phyloP scores from a whole-genome alignment of 2,113 vertebrate genomes.

The Ondatra zibethicus region DNA sequence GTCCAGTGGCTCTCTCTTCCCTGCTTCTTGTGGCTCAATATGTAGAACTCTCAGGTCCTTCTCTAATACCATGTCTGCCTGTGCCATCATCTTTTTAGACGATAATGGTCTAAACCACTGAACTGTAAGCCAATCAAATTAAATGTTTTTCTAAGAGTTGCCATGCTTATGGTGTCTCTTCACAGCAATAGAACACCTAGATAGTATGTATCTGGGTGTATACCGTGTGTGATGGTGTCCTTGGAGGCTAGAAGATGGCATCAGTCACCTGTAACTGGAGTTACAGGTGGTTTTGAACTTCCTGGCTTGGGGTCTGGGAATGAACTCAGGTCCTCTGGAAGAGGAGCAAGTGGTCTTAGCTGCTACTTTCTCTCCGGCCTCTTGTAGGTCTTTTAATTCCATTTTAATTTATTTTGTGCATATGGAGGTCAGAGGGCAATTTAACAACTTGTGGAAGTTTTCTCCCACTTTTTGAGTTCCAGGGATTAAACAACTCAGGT shows the following conservation, averaged over 20 bases:
- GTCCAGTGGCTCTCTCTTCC: not conserved
- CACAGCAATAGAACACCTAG: not conserved
- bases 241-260: not conserved
- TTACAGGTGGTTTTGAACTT: not conserved
- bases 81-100: not conserved
- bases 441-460: not conserved
- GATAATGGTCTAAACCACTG: not conserved
- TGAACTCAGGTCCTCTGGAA: not conserved
- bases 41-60: not conserved
- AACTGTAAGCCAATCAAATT: not conserved
- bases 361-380: not conserved
- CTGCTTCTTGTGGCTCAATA: not conserved
- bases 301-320: not conserved
- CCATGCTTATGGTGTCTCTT: not conserved
- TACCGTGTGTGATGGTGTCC: not conserved
- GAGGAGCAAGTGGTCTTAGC: not conserved
- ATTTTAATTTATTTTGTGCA: not conserved
- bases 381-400: not conserved
- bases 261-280: not conserved
- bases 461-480: not conserved
- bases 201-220: not conserved
- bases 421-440: not conserved
- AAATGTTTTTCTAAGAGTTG: not conserved
- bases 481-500: not conserved
- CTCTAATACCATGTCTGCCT: not conserved